Percentiles rank a stretch among this genome's conserved stretches.
phyloP scores from a whole-genome alignment of 2,888 invertebrate genomes.

The Caenorhabditis becei region DNA sequence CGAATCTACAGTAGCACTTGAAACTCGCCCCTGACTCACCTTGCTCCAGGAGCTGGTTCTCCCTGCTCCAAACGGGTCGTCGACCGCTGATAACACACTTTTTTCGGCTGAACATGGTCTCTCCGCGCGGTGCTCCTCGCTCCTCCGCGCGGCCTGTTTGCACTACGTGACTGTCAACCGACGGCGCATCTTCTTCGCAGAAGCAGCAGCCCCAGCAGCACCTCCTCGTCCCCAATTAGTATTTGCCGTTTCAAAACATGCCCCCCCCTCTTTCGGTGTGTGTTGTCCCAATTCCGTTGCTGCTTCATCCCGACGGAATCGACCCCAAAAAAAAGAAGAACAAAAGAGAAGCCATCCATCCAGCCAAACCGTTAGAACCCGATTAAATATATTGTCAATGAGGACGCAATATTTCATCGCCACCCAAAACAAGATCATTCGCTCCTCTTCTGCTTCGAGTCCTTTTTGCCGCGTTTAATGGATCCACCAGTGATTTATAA shows the following conservation, averaged over 20 bases:
- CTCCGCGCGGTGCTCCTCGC: slow-evolving; percentile 24
- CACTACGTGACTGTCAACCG: slow-evolving; percentile 62
- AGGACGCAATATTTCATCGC: slow-evolving; percentile 17
- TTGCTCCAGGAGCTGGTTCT: not conserved
- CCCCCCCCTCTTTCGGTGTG: slow-evolving; percentile 19
- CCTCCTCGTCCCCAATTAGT: slow-evolving; percentile 48
- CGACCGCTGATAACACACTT: slow-evolving; percentile 49
- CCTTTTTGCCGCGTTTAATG: slow-evolving; percentile 32
- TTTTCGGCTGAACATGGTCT: slow-evolving; percentile 42
- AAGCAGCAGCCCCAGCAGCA: slow-evolving; percentile 28
- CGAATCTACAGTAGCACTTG: not conserved
- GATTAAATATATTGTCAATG: slow-evolving; percentile 22
- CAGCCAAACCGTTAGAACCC: slow-evolving; percentile 18
- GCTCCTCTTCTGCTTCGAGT: slow-evolving; percentile 1
- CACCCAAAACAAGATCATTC: slow-evolving; percentile 40
- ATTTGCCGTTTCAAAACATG: slow-evolving; percentile 56
- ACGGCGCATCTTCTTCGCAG: slow-evolving; percentile 48
- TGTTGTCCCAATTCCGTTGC: slow-evolving; percentile 13
- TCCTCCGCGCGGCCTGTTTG: slow-evolving; percentile 41
- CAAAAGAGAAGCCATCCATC: slow-evolving; percentile 20
- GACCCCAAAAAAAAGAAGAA: slow-evolving; percentile 40
- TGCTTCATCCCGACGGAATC: not conserved
- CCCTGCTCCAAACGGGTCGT: slow-evolving; percentile 30
- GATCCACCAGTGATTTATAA: slow-evolving; percentile 51
- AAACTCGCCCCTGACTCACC: not conserved